Base-by-base conservation (phyloP, 1,140 invertebrate species). In the Sycophaga agraensis region DNA sequence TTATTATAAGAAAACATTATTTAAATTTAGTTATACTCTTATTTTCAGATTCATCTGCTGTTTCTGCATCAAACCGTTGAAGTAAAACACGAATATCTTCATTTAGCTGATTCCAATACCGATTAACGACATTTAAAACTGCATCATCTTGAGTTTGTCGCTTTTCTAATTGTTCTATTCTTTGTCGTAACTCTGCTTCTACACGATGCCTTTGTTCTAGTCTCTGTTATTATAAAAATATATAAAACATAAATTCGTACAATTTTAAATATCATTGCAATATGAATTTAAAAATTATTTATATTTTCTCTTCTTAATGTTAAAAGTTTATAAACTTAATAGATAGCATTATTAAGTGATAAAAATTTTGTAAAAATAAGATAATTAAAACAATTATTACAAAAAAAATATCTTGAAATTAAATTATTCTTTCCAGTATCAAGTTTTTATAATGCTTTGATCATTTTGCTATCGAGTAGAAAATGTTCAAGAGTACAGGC, bases 31-130 rank as follows among this genome's bases (percentile, higher is more conserved):
- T 59, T 73, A 84, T 85, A 93, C 91, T 96, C 84, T 91, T 92
- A 75, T 92, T 96, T 82, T 97, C 94, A 21, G 91, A 91, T 81
- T 98, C 96, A 85, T 97, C 95, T 26, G 94, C 93, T 37, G 94
- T 97, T 81, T 98, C 96, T 11, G 95, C 93, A 86, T 98, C 96
- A 85, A 98, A 98, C 70, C 96, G 84, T 77, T 98, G 95, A 59
- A 98, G 80, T 22, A 98, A 76, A 28, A 98, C 89, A 68, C 96
- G 82, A 64, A 98, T 94, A 80, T 99, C 96, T 84, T 99, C 96
- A 84, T 99, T 96, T 12, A 97, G 82, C 74, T 96, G 90, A 83
- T 96, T 99, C 96, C 96, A 99, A 79, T 98, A 98, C 63, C 96
- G 85, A 83, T 99, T 99, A 8, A 99, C 94, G 60, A 98, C 95